Conservation (phyloP, 53 echinoderm and acorn worm genomes). For the Henricia sp. region DNA sequence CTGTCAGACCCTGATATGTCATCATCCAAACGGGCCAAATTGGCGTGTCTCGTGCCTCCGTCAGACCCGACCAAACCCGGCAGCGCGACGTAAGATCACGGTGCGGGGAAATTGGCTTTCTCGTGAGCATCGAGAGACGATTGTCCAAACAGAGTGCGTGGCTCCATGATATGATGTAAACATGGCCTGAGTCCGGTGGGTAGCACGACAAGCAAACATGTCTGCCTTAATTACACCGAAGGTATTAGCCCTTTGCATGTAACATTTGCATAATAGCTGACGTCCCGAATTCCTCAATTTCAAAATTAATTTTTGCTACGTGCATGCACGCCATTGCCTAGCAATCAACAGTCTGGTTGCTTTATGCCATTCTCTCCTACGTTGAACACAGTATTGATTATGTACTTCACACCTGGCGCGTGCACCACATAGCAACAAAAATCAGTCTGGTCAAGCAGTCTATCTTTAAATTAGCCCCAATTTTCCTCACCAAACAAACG, state of each 20-base stretch:
- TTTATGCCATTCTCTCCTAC: no score
- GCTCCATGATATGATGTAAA: slow-evolving; percentile 15
- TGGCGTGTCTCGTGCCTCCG: slow-evolving; percentile 1
- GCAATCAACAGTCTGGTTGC: no score
- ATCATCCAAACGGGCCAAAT: slow-evolving; percentile 22
- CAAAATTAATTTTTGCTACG: neutral
- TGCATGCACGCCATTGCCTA: no score
- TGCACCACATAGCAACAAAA: no score
- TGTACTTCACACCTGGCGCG: no score
- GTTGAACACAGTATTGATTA: neutral
- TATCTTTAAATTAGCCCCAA: no score
- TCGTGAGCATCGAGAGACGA: slow-evolving; percentile 1
- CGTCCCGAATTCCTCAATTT: neutral
- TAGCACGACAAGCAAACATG: slow-evolving; percentile 26
- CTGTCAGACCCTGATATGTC: slow-evolving; percentile 35
- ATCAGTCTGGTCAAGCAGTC: no score
- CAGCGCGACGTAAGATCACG: slow-evolving; percentile 17
- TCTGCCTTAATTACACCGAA: slow-evolving; percentile 7
- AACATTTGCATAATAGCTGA: neutral
- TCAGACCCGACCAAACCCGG: neutral
- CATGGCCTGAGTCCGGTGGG: neutral
- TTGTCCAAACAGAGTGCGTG: slow-evolving; percentile 10
- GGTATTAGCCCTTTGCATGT: neutral
- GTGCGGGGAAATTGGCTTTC: slow-evolving; percentile 27
- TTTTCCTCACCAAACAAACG: no score